Evolutionary conservation across 2,888 invertebrate species (phyloP), one percentile per base, ranked within the genome.

Genomic region (Chalcosyrphus nemorum): DNA sequence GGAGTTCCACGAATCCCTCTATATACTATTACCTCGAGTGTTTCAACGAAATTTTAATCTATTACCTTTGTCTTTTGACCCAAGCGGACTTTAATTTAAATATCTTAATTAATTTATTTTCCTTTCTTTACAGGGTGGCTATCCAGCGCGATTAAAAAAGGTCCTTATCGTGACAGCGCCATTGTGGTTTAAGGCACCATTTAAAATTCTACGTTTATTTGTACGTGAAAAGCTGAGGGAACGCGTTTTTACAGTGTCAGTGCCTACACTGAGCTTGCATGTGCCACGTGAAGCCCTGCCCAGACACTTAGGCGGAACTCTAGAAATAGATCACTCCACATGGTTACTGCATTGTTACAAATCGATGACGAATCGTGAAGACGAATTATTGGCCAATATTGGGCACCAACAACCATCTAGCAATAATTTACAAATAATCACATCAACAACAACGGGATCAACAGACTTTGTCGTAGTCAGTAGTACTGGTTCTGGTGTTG

Each of bases 111-210:
- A 38, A 29, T 9, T 38, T n/a, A 4, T n/a, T 11, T 24, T n/a
- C 21, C 43, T 50, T 65, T 13, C 17, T 32, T 32, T 6, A 2
- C 93, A 98, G 98, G 98, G 98, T 88, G 98, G 97, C 66, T 99
- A 98, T 93, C 99, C 99, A 87, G 99, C 99, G 27, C 96, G 98
- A 89, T 92, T 99, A 90, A 98, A 98, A 92, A 98, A 98, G 92
- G 98, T 99, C 87, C 93, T 99, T 86, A 98, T 99, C 90, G 98
- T 98, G 88, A 98, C 98, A 86, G 98, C 99, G 56, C 99, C 99
- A 66, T 93, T 99, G 90, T 99, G 99, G 99, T 99, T 99, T 92
- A 98, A 98, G 92, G 98, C 98, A 78, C 98, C 99, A 0, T 99
- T 98, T 92, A 97, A 97, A 90, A 97, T 99, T 89, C 93, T 99